Conservation (phyloP, 2,113 vertebrate genomes). For the Oryzias javanicus region DNA sequence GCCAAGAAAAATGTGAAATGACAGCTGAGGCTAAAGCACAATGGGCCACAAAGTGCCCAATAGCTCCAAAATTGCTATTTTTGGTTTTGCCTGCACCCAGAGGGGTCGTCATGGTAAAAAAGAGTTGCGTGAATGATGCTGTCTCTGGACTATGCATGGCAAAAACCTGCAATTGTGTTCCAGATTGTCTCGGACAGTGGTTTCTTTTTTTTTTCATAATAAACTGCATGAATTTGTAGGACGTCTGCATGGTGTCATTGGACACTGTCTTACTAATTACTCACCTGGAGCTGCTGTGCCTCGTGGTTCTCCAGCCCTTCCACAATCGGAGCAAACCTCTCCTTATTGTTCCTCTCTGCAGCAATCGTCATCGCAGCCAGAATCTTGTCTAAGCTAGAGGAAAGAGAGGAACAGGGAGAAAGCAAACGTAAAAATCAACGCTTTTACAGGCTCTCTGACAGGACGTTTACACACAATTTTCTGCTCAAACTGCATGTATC, state of each 20-base stretch:
- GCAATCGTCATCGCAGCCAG: constrained; percentile 93
- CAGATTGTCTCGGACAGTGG: background rate
- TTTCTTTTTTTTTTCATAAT: too few relatives aligned
- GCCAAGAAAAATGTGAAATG: constrained; percentile 22
- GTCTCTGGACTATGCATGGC: constrained; percentile 6
- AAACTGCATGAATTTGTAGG: background rate
- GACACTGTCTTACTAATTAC: background rate
- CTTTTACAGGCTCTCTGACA: constrained; percentile 56
- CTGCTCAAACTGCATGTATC: constrained; percentile 43
- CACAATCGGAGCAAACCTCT: constrained; percentile 91
- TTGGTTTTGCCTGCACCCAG: constrained; percentile 29
- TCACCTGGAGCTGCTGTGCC: constrained; percentile 90
- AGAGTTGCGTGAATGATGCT: constrained; percentile 21
- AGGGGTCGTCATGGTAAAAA: constrained; percentile 11
- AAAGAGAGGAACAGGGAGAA: constrained; percentile 30
- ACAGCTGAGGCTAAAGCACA: constrained; percentile 36
- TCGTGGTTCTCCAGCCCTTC: constrained; percentile 97
- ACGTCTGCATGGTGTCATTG: background rate
- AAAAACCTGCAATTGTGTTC: background rate
- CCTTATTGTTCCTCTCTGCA: constrained; percentile 90
- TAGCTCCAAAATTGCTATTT: constrained; percentile 51
- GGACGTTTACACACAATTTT: constrained; percentile 57
- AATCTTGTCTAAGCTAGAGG: constrained; percentile 88
- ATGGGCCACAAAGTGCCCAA: constrained; percentile 4
- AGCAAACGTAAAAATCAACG: constrained; percentile 68